phyloP scores from a whole-genome alignment of 2,888 invertebrate species.

The Sycophila texana region DNA sequence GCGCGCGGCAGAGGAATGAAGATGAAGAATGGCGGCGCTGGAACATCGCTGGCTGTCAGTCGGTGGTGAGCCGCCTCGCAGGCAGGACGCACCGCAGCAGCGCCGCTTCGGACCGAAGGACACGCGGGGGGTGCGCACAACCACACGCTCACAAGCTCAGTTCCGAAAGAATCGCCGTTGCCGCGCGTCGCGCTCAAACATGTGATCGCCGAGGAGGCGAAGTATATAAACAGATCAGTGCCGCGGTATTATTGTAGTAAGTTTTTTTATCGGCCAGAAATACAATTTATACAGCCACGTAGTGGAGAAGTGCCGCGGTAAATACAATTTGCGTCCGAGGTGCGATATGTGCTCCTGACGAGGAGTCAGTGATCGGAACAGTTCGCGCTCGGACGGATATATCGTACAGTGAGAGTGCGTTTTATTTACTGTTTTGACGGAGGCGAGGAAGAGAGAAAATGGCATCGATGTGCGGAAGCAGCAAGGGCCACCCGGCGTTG shows the following conservation, averaged over 20 bases:
- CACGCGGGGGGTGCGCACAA: background rate
- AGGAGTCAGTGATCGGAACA: background rate
- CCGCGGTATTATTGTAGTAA: background rate
- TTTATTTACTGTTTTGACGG: background rate
- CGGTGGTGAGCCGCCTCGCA: conserved; percentile 72
- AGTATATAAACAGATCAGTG: background rate
- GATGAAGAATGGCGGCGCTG: conserved; percentile 73
- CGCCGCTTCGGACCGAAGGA: background rate
- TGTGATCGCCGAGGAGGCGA: background rate
- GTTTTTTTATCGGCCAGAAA: background rate
- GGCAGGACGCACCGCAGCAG: conserved; percentile 64
- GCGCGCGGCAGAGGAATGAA: conserved; percentile 67
- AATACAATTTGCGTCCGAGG: background rate
- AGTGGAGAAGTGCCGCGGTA: background rate
- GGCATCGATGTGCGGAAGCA: conserved; percentile 82
- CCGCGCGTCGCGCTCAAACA: background rate
- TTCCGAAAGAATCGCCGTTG: background rate
- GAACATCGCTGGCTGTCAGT: conserved; percentile 72
- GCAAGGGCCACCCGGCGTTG: conserved; percentile 80
- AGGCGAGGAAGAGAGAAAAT: conserved; percentile 60
- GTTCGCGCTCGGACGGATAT: background rate
- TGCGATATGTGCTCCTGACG: background rate
- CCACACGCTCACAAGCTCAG: background rate
- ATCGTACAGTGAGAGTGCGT: background rate
- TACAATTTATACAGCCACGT: background rate